Evolutionary conservation across 35 echinoderm and acorn worm genomes (phyloP).

Genomic region (Ophiothrix spiculata): DNA sequence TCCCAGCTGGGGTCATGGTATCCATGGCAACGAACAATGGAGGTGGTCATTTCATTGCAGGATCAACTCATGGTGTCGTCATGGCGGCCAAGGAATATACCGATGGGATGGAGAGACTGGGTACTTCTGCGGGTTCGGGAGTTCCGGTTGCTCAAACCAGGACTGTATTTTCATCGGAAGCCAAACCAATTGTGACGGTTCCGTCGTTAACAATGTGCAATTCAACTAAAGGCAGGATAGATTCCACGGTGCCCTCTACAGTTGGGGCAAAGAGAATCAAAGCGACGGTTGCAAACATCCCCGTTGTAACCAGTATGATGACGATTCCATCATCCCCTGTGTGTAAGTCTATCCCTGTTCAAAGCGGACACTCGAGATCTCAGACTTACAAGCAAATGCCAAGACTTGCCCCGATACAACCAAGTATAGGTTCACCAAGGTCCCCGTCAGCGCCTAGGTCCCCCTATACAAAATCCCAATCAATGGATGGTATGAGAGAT

Average conservation of each 20-base stretch:
- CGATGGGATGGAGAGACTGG: not conserved
- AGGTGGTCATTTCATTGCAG: no score
- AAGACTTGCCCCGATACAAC: constrained; percentile 70
- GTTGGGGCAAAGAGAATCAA: constrained; percentile 45
- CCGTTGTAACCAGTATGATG: constrained; percentile 38
- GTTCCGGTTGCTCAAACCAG: constrained; percentile 39
- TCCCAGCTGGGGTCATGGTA: not conserved
- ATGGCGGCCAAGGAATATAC: no score
- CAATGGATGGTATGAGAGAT: not conserved
- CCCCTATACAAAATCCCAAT: not conserved
- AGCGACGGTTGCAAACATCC: constrained; percentile 67
- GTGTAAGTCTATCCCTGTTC: not conserved
- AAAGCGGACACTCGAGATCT: not conserved
- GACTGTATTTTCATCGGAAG: constrained; percentile 40
- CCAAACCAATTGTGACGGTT: not conserved
- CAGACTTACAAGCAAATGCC: constrained; percentile 47
- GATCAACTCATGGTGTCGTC: no score
- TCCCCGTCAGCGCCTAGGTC: not conserved
- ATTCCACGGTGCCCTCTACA: not conserved
- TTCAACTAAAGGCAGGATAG: not conserved
- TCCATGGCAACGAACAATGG: not conserved
- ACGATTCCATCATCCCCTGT: not conserved
- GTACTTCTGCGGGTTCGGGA: not conserved
- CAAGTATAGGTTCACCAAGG: not conserved
- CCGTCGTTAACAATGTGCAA: not conserved